A percentile compares a stretch with the other conserved stretches of the same genome.
phyloP scores from a whole-genome alignment of 2,888 invertebrate species.

The Caenorhabditis sp. region DNA sequence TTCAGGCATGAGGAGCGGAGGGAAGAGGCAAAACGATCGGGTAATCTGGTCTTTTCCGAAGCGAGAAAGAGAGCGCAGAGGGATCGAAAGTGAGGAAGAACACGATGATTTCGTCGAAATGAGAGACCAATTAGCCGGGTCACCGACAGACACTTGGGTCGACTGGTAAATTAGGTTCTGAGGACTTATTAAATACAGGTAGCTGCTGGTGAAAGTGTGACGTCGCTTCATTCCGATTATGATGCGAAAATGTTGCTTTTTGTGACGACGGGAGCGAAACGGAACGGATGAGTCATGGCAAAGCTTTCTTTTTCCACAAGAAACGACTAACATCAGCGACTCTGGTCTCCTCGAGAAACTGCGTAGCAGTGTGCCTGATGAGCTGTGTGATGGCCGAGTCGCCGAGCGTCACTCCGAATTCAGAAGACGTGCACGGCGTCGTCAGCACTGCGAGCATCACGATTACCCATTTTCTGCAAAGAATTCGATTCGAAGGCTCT shows the following conservation, averaged over 20 bases:
- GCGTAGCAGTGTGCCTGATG: conserved; percentile 61
- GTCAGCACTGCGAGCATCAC: conserved; percentile 2
- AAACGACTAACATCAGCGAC: conserved; percentile 61
- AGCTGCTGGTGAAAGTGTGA: conserved; percentile 22
- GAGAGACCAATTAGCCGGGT: conserved; percentile 38
- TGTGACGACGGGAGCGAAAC: neutral
- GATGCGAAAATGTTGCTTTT: neutral
- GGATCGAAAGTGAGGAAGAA: conserved; percentile 15
- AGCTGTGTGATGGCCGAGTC: conserved; percentile 68
- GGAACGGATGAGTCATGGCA: too few relatives aligned
- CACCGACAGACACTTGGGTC: too few relatives aligned
- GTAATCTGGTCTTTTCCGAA: conserved; percentile 33
- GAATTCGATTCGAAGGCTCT: neutral
- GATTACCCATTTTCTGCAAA: conserved; percentile 32
- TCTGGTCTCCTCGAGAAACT: conserved; percentile 64
- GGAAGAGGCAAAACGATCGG: conserved; percentile 34
- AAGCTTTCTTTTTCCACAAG: neutral
- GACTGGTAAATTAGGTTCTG: conserved; percentile 45
- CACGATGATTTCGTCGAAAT: conserved; percentile 24
- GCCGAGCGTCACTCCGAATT: conserved; percentile 63
- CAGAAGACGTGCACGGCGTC: conserved; percentile 14
- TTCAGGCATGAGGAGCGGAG: conserved; percentile 1
- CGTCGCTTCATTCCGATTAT: neutral
- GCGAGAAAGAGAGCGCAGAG: conserved; percentile 4
- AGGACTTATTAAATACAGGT: conserved; percentile 1